These are phyloP conservation scores for Eira barbara DNA, from an alignment of 2,113 vertebrate species.

Conservation along the genomic window DNA sequence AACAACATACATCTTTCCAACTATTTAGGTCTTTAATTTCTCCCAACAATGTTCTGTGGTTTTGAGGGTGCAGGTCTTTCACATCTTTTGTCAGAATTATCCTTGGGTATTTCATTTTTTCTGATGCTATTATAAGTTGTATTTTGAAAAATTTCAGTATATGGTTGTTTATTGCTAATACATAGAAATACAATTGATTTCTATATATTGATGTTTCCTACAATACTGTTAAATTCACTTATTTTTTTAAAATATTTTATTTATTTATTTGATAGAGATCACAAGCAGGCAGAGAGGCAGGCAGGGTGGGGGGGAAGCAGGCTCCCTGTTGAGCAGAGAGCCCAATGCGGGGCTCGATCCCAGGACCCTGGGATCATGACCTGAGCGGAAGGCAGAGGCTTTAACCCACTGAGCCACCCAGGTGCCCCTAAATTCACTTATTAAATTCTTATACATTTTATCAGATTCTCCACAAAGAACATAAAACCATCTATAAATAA, in stretches of 20 bases:
- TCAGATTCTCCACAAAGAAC: not conserved
- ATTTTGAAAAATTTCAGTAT: not conserved
- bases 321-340: too few relatives aligned
- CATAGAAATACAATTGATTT: not conserved
- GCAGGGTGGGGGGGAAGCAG: rapidly evolving
- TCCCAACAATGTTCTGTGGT: not conserved
- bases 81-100: not conserved
- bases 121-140: not conserved
- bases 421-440: not conserved
- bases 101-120: not conserved
- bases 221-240: not conserved
- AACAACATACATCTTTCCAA: not conserved
- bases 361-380: too few relatives aligned
- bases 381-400: too few relatives aligned
- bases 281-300: too few relatives aligned
- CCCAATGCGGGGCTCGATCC: too few relatives aligned
- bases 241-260: not conserved
- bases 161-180: not conserved
- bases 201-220: not conserved
- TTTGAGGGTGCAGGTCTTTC: not conserved
- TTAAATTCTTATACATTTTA: not conserved
- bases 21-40: not conserved
- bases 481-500: not conserved
- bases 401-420: too few relatives aligned
- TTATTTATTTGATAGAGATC: too few relatives aligned